Evolutionary conservation across 2,888 invertebrate species (phyloP), one percentile per base, ranked within the genome.

Genomic region (Pyralis farinalis): DNA sequence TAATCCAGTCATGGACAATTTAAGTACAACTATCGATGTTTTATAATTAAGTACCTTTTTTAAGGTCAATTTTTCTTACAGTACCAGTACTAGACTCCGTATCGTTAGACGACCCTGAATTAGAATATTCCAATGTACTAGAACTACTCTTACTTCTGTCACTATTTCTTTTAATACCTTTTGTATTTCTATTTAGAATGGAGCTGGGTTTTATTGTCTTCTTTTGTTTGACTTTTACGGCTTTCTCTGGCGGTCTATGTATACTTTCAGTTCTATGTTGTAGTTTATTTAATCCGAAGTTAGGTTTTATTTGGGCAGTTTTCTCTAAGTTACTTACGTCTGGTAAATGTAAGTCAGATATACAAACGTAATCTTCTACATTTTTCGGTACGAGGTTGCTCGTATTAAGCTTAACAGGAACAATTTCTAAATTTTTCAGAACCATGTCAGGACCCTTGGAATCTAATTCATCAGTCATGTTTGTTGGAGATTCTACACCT

Each of bases 21-120:
- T 16, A 16, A 16, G 4, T 16, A 4, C 16, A 16, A 2, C 4
- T 16, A 3, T 2, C 4, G 16, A 16, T 16, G 16, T 4, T 16
- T 16, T 16, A 16, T 3, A 16, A 3, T 16, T 16, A 16, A 4
- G 16, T 3, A 16, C 4, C 16, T 16, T 16, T 53, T 40, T 71
- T 75, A 10, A 76, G 34, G 45, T 79, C 75, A 1, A 84, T 68
- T 58, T 75, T 80, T 55, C 70, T 84, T 0, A 90, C 89, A 22
- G 90, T 90, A 0, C 84, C 89, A 7, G 88, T 89, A 63, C 89
- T 90, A 4, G 82, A 71, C 70, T 87, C 89, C 28, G 90, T 90
- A 44, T 90, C 90, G 58, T 91, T 91, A 0, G 92, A 90, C 6
- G 90, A 92, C 46, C 91, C 91, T 6, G 91, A 91, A 64, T 89